Base-by-base conservation (phyloP, 2,888 invertebrate genomes). In the Spodoptera picta region DNA sequence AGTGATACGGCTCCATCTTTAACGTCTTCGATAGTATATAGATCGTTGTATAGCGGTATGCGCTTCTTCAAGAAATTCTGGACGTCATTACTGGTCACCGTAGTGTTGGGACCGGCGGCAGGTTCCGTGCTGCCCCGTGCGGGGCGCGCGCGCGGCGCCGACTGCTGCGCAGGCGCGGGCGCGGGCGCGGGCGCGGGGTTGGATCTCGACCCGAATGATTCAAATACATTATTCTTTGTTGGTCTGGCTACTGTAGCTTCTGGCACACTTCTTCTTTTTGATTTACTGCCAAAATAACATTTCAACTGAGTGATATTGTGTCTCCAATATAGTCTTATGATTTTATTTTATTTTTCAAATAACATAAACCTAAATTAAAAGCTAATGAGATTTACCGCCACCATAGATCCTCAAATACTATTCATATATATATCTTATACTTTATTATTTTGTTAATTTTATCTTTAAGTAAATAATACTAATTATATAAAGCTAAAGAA, bases 201-300 rank as follows among this genome's bases (percentile, higher is more conserved):
- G 12, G 47, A 23, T 14, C 49, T 56, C 63, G 23, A 42, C 50
- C 59, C 36, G 36, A 79, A 88, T 51, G 86, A 82, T 51, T 73
- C 60, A 54, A 14, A 86, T 79, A 81, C 58, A 65, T 83, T 70
- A 24, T 60, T 47, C 3, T 60, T 41, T 4, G 64, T 41, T 4
- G 64, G 65, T 41, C 69, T 62, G 6, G 64, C 64, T 2, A 69
- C 45, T 46, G 56, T 46, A 14, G 78, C 52, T 60, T 83, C 86
- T 7, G 83, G 83, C 19, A 93, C 81, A 73, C 93, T 93, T 76
- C 87, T 86, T 61, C 93, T 83, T 83, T 92, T 93, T n/a, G 87
- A 90, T 85, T 88, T 91, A 56, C 93, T 93, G 81, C 42, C 6
- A 48, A 36, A 36, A 36, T 36, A 36, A 36, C 4, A 6, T 19